phyloP scores from a whole-genome alignment of 2,888 invertebrate genomes.

The Urechis unicinctus region DNA sequence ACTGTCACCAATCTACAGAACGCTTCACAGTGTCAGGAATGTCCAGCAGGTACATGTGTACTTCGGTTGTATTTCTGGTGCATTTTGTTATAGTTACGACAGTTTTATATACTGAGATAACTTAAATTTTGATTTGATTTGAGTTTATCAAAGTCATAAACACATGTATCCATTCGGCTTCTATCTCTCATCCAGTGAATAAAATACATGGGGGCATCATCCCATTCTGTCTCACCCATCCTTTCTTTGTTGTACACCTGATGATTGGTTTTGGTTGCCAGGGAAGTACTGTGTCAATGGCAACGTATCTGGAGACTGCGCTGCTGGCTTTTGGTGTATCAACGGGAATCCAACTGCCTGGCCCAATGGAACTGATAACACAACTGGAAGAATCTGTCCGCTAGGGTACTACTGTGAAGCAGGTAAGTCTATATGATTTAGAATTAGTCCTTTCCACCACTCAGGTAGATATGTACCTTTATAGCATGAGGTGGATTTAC shows the following conservation, averaged over 20 bases:
- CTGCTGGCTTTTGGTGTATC: constrained; percentile 39
- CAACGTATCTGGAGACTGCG: constrained; percentile 33
- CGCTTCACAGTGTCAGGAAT: constrained; percentile 29
- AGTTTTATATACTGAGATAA: background rate
- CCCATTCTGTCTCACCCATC: no score
- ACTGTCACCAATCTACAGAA: constrained; percentile 24
- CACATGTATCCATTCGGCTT: no score
- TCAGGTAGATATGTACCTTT: no score
- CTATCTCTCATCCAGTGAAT: no score
- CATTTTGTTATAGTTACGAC: no score
- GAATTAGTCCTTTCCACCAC: no score
- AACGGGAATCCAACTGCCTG: constrained; percentile 24
- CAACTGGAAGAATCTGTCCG: constrained; percentile 34
- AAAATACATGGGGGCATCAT: no score
- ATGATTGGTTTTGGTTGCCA: constrained; percentile 15
- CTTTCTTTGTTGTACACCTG: no score
- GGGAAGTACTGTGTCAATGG: constrained; percentile 45
- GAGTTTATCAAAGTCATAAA: no score
- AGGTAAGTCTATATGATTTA: constrained; percentile 26
- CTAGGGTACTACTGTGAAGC: constrained; percentile 42
- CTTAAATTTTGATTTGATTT: no score
- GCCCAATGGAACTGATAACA: constrained; percentile 21
- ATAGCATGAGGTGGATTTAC: no score
- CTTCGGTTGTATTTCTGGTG: no score
- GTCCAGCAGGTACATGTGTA: constrained; percentile 37